Evolutionary conservation across 2,888 invertebrate genomes (phyloP), one percentile per base, ranked within the genome.

Genomic region (Julus scanicus): DNA sequence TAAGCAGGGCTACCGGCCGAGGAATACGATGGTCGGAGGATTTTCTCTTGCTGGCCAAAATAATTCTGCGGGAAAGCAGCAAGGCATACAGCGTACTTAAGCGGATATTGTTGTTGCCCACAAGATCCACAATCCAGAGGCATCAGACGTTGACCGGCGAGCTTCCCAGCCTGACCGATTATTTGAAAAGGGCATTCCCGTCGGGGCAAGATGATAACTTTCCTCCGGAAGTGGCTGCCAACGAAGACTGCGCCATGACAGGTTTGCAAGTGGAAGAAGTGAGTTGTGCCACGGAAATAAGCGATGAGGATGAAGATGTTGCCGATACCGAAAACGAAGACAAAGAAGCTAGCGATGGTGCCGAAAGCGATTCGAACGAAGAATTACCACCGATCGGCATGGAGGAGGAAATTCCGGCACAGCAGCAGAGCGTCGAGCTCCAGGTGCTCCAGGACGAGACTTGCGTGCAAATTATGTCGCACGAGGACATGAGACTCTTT

Each of bases 11-110:
- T 9, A 13, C n/a, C 15, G 29, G 80, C 37, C 80, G 80, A 5
- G 80, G 80, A 13, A 80, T 80, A 20, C 80, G 80, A 13, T 80
- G 80, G 80, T 80, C 80, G 8, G 80, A 80, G n/a, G 80, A 80
- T 80, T 80, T 80, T 80, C n/a, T 80, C n/a, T 8, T 29, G 29
- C 15, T 80, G 15, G 15, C 80, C 37, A 80, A 80, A 13, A 5
- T 80, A 13, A 80, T 80, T 29, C 80, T n/a, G 29, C 5, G 80
- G n/a, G 80, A 80, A 80, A 80, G 80, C 15, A 80, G n/a, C 80
- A 80, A 80, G 80, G 80, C 80, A 8, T 80, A 80, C 80, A 13
- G 80, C 37, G 13, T 80, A 9, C 37, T 80, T 8, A 80, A 13
- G 15, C 80, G 80, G 80, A 80, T 80, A n/a, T 9, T 80, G 20